Evolutionary conservation across 2,113 vertebrate genomes (phyloP).

Genomic region (Pyrgilauda ruficollis): DNA sequence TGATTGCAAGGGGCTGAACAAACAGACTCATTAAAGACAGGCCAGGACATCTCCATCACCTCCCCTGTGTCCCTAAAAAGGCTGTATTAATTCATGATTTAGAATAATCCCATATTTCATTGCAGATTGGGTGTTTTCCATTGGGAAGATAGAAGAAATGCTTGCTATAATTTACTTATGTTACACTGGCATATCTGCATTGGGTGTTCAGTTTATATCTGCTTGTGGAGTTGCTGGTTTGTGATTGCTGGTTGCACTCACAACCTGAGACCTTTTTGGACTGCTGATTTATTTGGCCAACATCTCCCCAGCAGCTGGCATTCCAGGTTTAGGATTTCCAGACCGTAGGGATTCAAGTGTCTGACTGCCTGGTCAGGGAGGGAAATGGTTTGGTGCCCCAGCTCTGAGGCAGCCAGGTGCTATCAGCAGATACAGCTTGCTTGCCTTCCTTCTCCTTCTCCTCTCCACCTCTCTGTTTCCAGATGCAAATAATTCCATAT

Average conservation of each 20-base stretch:
- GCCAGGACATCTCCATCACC: neutral
- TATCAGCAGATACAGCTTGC: neutral
- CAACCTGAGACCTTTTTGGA: neutral
- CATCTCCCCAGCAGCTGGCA: neutral
- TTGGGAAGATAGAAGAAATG: neutral
- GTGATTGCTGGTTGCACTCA: neutral
- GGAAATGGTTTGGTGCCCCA: neutral
- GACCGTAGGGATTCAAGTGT: neutral
- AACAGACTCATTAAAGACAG: neutral
- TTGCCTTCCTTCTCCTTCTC: neutral
- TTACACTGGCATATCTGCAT: neutral
- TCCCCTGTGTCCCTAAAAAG: neutral
- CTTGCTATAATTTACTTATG: neutral
- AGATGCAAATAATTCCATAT: conserved; percentile 1
- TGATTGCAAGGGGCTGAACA: neutral
- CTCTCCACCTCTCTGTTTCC: neutral
- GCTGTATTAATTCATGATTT: neutral
- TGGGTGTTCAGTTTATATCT: neutral
- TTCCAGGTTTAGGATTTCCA: neutral
- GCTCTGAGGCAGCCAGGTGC: neutral
- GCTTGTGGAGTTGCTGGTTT: neutral
- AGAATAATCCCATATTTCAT: neutral
- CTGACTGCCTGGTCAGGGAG: neutral
- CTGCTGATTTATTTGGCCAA: neutral
- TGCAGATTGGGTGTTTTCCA: neutral